phyloP scores from a whole-genome alignment of 2,888 invertebrate species.

The Ochropacha duplaris region DNA sequence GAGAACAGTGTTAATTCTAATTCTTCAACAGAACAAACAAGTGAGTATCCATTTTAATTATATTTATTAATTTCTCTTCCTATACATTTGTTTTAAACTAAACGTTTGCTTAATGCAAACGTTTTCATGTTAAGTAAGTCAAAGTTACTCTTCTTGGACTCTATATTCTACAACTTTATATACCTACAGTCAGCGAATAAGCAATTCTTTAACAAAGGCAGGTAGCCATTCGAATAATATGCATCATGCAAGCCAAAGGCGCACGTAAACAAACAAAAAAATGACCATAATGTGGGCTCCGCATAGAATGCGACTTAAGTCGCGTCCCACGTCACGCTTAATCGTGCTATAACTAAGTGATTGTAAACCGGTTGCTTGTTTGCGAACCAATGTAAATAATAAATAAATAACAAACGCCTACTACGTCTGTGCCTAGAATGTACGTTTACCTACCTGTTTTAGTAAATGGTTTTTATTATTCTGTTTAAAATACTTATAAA shows the following conservation, averaged over 20 bases:
- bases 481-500: no score
- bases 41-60: constrained; percentile 39
- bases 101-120: no score
- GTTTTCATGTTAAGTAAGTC: no score
- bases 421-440: no score
- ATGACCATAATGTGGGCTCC: neutral
- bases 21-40: constrained; percentile 56
- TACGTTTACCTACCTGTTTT: no score
- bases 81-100: neutral
- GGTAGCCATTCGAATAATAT: neutral
- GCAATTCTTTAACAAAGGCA: no score
- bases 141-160: no score
- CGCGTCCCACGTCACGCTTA: constrained; percentile 4
- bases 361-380: constrained; percentile 15
- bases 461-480: neutral
- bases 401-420: neutral
- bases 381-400: neutral
- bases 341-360: constrained; percentile 17
- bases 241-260: neutral
- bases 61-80: neutral
- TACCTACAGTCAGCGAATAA: neutral
- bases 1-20: constrained; percentile 68
- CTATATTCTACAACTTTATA: no score
- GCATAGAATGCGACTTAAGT: neutral
- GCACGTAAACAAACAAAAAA: neutral